Evolutionary conservation across 37 sponge, comb jelly and placozoan genomes (phyloP).

Genomic region (Beroe forskalii): DNA sequence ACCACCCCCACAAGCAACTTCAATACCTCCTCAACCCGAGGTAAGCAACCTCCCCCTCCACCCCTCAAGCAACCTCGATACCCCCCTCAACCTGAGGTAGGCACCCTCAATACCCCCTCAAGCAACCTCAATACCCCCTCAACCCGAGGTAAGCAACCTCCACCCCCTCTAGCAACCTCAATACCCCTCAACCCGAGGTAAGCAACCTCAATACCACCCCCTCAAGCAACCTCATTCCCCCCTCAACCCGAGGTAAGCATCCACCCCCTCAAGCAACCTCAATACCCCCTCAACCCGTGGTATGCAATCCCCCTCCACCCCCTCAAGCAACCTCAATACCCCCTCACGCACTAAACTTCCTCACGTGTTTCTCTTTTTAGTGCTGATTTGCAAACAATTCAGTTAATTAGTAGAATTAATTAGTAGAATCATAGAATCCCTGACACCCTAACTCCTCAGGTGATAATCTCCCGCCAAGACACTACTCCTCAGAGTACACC

Average conservation of each 20-base stretch:
- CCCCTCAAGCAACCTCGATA: too few species aligned
- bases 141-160: not conserved
- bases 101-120: slow-evolving; percentile 39
- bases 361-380: too few species aligned
- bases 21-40: slow-evolving; percentile 16
- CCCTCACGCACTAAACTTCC: not conserved
- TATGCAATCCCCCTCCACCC: not conserved
- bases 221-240: slow-evolving; percentile 1
- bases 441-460: not conserved
- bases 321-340: not conserved
- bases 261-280: not conserved
- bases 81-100: too few species aligned
- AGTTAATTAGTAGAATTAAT: too few species aligned
- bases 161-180: too few species aligned
- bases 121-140: not conserved
- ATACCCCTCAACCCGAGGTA: slow-evolving; percentile 8
- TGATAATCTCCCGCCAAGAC: not conserved
- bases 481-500: slow-evolving; percentile 33
- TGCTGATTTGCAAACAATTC: too few species aligned
- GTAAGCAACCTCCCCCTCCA: not conserved
- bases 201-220: slow-evolving; percentile 32
- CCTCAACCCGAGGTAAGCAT: not conserved
- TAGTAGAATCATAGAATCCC: too few species aligned
- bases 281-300: slow-evolving; percentile 1
- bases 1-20: slow-evolving; percentile 19